Conservation (phyloP, 1,140 invertebrate genomes). For the Heterodera schachtii region DNA sequence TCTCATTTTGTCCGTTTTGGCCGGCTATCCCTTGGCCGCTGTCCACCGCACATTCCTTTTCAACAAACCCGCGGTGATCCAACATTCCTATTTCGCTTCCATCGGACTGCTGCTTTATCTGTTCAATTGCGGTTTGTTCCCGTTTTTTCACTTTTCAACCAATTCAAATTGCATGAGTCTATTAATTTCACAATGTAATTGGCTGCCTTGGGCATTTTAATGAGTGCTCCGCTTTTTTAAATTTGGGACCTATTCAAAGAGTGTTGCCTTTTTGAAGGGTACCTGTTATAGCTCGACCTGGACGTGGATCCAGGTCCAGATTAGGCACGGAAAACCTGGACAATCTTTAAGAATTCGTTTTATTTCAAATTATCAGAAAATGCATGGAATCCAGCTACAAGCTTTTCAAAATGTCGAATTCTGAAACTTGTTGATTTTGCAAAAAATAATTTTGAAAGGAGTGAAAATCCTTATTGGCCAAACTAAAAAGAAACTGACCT, state of each 20-base stretch:
- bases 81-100: conserved; percentile 46
- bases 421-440: too few species aligned
- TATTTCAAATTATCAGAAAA: conserved; percentile 3
- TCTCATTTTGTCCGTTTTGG: conserved; percentile 47
- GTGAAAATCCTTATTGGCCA: too few species aligned
- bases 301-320: too few species aligned
- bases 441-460: too few species aligned
- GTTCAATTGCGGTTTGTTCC: conserved; percentile 54
- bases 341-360: conserved; percentile 12
- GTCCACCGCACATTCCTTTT: conserved; percentile 53
- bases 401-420: too few species aligned
- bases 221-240: conserved; percentile 2
- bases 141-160: not conserved
- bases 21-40: conserved; percentile 47
- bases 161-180: conserved; percentile 9
- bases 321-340: too few species aligned
- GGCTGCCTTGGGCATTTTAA: not conserved
- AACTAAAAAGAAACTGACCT: too few species aligned
- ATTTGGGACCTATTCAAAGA: too few species aligned
- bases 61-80: conserved; percentile 40
- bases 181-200: too few species aligned
- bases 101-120: conserved; percentile 45
- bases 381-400: too few species aligned
- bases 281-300: too few species aligned
- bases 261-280: too few species aligned